Percentiles rank a stretch among this genome's conserved stretches.
Evolutionary conservation across 2,797 vertebrate genomes (phyloP).

Genomic region (Onychomys torridus): DNA sequence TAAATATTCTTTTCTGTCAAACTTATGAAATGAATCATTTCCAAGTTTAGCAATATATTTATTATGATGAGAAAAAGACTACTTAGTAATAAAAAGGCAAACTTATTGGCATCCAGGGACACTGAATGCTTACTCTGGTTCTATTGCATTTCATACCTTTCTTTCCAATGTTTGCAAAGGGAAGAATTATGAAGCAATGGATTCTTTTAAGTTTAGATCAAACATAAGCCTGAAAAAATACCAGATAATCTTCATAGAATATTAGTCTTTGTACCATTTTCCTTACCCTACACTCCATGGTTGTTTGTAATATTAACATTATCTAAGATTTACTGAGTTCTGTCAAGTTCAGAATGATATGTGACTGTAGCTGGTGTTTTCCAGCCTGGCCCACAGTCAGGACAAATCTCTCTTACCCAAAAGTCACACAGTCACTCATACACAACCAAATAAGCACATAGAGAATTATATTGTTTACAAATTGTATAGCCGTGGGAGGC

Average conservation of each 20-base stretch:
- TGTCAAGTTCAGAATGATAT: neutral
- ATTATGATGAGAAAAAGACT: slow-evolving; percentile 2
- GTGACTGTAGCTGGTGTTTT: too few relatives aligned
- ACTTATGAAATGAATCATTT: slow-evolving; percentile 3
- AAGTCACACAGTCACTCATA: too few relatives aligned
- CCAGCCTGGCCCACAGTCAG: too few relatives aligned
- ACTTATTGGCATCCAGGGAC: neutral
- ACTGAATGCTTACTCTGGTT: neutral
- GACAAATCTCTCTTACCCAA: too few relatives aligned
- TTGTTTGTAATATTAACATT: neutral
- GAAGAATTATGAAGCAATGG: neutral
- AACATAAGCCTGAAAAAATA: neutral
- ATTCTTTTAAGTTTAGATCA: neutral
- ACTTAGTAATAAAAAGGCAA: neutral
- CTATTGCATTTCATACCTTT: slow-evolving; percentile 36
- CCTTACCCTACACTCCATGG: rapidly evolving
- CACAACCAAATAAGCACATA: too few relatives aligned
- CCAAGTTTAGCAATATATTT: slow-evolving; percentile 44
- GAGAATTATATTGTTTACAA: too few relatives aligned
- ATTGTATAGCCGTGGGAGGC: too few relatives aligned
- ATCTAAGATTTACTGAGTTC: neutral
- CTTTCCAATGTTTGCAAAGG: neutral
- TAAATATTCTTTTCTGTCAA: neutral
- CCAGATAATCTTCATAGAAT: neutral
- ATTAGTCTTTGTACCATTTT: neutral